phyloP scores from a whole-genome alignment of 2,113 vertebrate genomes.

The Oncorhynchus clarkii region DNA sequence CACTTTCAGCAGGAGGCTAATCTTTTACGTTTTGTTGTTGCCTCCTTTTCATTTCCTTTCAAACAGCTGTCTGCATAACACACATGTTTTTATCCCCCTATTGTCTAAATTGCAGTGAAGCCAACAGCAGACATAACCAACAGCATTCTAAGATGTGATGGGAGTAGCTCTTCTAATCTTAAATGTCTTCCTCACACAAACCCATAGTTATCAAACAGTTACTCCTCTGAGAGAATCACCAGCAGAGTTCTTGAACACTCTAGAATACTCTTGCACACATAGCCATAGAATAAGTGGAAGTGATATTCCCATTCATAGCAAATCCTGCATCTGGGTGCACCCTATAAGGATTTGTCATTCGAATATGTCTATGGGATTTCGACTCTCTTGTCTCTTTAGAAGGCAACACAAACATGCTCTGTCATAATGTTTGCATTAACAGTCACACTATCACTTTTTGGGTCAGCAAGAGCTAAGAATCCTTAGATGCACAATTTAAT shows the following conservation, averaged over 20 bases:
- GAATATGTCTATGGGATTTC: too few species aligned
- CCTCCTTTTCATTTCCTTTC: constrained; percentile 36
- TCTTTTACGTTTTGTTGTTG: constrained; percentile 28
- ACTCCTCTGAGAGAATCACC: too few species aligned
- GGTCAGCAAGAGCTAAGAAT: neutral
- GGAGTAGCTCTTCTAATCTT: constrained; percentile 8
- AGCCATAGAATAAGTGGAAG: too few species aligned
- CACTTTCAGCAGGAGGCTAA: constrained; percentile 9
- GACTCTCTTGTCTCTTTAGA: too few species aligned
- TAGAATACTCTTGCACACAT: too few species aligned
- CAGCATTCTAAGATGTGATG: constrained; percentile 24
- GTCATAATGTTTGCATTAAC: neutral
- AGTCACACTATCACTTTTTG: neutral
- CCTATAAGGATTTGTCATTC: too few species aligned
- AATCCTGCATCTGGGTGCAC: too few species aligned
- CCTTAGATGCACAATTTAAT: too few species aligned
- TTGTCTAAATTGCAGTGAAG: constrained; percentile 30
- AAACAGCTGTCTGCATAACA: constrained; percentile 41
- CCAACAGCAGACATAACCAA: constrained; percentile 41
- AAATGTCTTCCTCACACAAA: constrained; percentile 3
- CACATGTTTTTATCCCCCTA: constrained; percentile 27
- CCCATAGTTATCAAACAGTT: neutral
- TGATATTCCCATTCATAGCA: too few species aligned
- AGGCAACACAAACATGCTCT: too few species aligned
- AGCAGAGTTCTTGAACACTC: too few species aligned